A percentile compares a stretch with the other conserved stretches of the same genome.
Evolutionary conservation across 1,140 invertebrate species (phyloP).

Genomic region (Apolygus lucorum): DNA sequence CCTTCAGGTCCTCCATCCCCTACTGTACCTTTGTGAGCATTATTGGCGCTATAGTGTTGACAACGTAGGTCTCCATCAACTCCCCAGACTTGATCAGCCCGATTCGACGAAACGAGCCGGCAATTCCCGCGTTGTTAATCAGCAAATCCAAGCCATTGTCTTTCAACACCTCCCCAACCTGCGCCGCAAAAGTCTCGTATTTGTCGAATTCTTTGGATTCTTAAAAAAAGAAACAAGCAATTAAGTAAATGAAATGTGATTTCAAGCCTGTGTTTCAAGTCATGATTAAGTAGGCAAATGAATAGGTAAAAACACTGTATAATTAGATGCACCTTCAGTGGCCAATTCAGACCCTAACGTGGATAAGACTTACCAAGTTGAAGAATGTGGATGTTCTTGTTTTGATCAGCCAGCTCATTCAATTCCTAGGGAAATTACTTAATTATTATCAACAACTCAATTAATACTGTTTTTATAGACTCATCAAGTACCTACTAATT

Average conservation of each 20-base stretch:
- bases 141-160: conserved; percentile 67
- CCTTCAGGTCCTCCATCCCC: too few relatives aligned
- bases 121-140: conserved; percentile 77
- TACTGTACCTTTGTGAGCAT: conserved; percentile 65
- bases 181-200: conserved; percentile 48
- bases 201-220: conserved; percentile 57
- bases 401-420: conserved; percentile 29
- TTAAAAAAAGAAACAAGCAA: conserved; percentile 42
- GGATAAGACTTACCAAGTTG: conserved; percentile 33
- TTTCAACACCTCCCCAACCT: conserved; percentile 51
- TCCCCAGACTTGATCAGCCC: conserved; percentile 58
- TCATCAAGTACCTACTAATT: too few relatives aligned
- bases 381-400: conserved; percentile 32
- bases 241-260: too few relatives aligned
- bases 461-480: too few relatives aligned
- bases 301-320: too few relatives aligned
- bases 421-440: conserved; percentile 32
- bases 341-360: too few relatives aligned
- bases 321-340: too few relatives aligned
- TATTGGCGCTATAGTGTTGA: conserved; percentile 73
- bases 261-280: too few relatives aligned
- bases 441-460: too few relatives aligned
- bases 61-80: conserved; percentile 55
- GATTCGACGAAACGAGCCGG: conserved; percentile 62
- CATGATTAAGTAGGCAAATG: too few relatives aligned